Conservation (phyloP, 1,140 invertebrate species). For the Tetragonula clypearis region DNA sequence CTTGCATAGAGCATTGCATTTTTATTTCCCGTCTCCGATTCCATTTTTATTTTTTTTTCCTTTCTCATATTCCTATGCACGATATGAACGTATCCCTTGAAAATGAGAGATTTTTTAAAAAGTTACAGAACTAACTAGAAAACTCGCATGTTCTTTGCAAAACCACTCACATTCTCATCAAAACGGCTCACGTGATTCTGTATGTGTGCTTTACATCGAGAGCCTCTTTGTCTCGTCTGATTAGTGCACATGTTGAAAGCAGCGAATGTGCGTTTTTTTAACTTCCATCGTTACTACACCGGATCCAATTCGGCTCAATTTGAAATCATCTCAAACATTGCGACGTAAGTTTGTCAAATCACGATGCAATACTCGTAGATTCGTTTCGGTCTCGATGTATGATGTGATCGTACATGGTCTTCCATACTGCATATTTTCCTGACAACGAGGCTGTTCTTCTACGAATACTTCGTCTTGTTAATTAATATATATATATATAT, state of each 20-base stretch:
- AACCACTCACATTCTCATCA: not conserved
- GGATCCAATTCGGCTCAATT: not conserved
- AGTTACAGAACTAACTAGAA: not conserved
- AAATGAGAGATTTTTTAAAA: not conserved
- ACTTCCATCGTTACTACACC: not conserved
- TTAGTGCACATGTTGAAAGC: conserved; percentile 15
- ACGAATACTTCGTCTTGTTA: not conserved
- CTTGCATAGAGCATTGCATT: not conserved
- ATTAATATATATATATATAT: not conserved
- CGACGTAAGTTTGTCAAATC: not conserved
- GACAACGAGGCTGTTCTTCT: not conserved
- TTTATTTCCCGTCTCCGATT: not conserved
- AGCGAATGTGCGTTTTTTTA: conserved; percentile 16
- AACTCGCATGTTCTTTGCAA: not conserved
- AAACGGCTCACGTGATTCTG: not conserved
- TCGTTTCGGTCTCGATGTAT: too few species aligned
- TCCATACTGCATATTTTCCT: not conserved
- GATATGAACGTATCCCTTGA: not conserved
- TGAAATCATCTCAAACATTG: not conserved
- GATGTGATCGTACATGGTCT: not conserved
- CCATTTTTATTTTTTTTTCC: not conserved
- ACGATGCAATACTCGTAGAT: not conserved
- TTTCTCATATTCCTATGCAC: not conserved
- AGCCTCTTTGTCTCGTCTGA: not conserved
- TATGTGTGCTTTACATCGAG: not conserved